Percentiles rank a stretch among this genome's conserved stretches.
Evolutionary conservation across 2,797 vertebrate genomes (phyloP).

Genomic region (Cottoperca gobio): DNA sequence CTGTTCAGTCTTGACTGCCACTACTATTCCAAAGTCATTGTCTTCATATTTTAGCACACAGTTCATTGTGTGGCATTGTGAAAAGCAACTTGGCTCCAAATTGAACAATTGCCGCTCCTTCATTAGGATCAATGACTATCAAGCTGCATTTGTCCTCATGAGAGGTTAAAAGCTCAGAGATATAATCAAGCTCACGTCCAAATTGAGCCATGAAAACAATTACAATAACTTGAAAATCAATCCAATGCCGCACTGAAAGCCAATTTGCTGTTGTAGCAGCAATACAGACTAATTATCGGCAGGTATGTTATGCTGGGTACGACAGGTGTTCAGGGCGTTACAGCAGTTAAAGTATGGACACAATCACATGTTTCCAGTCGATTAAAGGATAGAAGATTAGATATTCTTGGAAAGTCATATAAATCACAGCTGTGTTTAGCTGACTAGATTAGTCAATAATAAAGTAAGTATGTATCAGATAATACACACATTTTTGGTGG

Average conservation of each 20-base stretch:
- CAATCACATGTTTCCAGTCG: slow-evolving; percentile 35
- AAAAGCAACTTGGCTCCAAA: neutral
- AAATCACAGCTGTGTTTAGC: slow-evolving; percentile 3
- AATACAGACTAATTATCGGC: neutral
- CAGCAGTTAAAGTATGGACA: slow-evolving; percentile 16
- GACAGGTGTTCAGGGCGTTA: slow-evolving; percentile 38
- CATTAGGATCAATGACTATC: neutral
- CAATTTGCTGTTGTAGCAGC: slow-evolving; percentile 53
- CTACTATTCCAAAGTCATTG: neutral
- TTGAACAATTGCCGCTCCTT: neutral
- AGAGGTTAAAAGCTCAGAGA: neutral
- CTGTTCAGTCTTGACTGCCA: neutral
- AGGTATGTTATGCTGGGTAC: slow-evolving; percentile 26
- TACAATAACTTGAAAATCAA: slow-evolving; percentile 17
- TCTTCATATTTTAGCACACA: neutral
- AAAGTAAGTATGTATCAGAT: neutral
- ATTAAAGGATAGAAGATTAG: slow-evolving; percentile 12
- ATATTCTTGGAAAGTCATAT: neutral
- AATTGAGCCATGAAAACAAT: slow-evolving; percentile 7
- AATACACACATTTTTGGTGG: neutral
- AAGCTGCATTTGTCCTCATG: neutral
- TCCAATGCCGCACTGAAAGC: neutral
- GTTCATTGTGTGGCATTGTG: neutral
- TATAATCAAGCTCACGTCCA: slow-evolving; percentile 13
- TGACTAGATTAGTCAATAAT: neutral